Base-by-base conservation (phyloP, 2,797 vertebrate genomes). In the Arnoldichthys spilopterus region DNA sequence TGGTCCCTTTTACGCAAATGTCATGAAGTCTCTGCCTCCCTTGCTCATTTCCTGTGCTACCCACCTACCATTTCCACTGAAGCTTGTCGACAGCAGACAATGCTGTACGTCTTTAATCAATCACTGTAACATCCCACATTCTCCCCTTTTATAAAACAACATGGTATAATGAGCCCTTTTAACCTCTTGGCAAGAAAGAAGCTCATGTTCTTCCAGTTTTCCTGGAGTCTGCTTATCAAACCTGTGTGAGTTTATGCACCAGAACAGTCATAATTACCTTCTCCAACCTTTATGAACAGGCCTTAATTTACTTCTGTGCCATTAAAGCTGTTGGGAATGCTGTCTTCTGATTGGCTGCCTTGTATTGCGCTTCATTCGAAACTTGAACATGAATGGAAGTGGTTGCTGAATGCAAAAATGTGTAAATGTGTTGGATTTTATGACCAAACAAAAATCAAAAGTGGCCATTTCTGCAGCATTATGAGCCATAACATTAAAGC, bases 51-150 rank as follows among this genome's bases (percentile, higher is more conserved):
- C 59, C 76, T 73, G 59, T 40, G 24, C 22, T 16, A 22, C 45
- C 45, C 13, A 28, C 32, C 53, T 72, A 59, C 56, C 16, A 37
- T 66, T 63, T 53, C 69, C 24, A 26, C 20, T 59, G 53, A 26
- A 2, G 3, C 47, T 69, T 18, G 1, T 9, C 37, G 15, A 9
- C 26, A 67, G 13, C 40, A 28, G 18, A 24, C 45, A 9, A 3
- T 58, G 51, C 34, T 64, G n/a, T 43, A 28, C 12, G 3, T 40
- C n/a, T 18, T 30, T 1, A 1, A 59, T 49, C 28, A 1, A 4
- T 2, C 30, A 6, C 30, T 28, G 15, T 28, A 28, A 20, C 6
- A 15, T 37, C 61, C n/a, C 28, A 2, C 68, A 24, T 3, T 1
- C 51, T 58, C 51, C n/a, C 28, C 6, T 8, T 16, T n/a, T 22